Percentiles rank a stretch among this genome's conserved stretches.
These are phyloP conservation scores for Dromiciops gliroides DNA, from an alignment of 2,113 vertebrate genomes.

Conservation along the genomic window DNA sequence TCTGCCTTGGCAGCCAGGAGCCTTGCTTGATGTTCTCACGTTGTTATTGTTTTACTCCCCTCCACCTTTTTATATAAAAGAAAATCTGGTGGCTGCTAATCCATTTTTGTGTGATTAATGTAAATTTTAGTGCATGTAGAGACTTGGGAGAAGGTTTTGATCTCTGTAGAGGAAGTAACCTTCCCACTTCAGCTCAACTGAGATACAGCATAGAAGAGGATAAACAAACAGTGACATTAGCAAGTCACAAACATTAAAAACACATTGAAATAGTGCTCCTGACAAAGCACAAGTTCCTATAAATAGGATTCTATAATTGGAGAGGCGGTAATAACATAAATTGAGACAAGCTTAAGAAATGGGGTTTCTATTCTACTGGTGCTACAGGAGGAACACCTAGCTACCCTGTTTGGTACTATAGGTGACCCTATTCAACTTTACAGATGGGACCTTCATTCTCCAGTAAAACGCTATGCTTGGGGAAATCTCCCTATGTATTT, in stretches of 20 bases:
- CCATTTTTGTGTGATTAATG: neutral
- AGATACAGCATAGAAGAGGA: neutral
- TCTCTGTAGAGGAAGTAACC: neutral
- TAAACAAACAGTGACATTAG: neutral
- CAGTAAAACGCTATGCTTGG: neutral
- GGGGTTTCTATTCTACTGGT: neutral
- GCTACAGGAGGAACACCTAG: neutral
- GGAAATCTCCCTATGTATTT: neutral
- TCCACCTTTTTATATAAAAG: neutral
- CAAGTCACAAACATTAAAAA: neutral
- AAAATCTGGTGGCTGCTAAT: neutral
- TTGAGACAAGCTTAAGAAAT: neutral
- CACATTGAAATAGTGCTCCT: neutral
- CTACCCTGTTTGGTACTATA: neutral
- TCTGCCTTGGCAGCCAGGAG: neutral
- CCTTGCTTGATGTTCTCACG: neutral
- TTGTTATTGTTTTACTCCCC: neutral
- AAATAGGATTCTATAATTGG: neutral
- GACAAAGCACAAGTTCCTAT: neutral
- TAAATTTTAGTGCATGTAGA: neutral
- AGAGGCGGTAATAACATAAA: neutral
- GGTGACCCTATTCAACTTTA: neutral
- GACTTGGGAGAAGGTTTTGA: neutral
- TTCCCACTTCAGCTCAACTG: neutral
- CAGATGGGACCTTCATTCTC: neutral